Evolutionary conservation across 2,888 invertebrate species (phyloP).

Genomic region (Psococerastis gibbosa): DNA sequence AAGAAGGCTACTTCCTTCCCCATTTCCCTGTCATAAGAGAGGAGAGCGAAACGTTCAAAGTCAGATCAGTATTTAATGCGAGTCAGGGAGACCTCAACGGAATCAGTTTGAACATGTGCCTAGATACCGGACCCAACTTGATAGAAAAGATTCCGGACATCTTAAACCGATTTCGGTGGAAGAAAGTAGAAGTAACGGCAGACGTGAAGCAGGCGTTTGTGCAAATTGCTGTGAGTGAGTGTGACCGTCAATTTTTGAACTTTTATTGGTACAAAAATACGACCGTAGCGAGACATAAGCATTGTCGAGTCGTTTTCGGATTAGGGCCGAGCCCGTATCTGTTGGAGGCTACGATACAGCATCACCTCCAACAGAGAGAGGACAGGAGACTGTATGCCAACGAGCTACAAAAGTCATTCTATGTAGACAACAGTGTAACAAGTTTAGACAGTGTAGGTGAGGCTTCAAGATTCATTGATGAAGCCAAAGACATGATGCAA

Average conservation of each 20-base stretch:
- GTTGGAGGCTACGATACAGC: background rate
- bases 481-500: background rate
- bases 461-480: background rate
- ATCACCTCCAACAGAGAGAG: slow-evolving; percentile 1
- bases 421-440: background rate
- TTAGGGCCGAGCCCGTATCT: slow-evolving; percentile 4
- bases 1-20: slow-evolving; percentile 14
- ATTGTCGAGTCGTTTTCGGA: slow-evolving; percentile 8
- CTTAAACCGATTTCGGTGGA: slow-evolving; percentile 14
- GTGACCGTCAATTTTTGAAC: slow-evolving; percentile 3
- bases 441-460: background rate
- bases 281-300: background rate
- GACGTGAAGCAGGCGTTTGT: slow-evolving; percentile 10
- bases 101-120: slow-evolving; percentile 16
- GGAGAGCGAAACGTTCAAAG: slow-evolving; percentile 15
- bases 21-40: slow-evolving; percentile 18
- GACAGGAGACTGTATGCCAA: no score
- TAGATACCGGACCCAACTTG: slow-evolving; percentile 16
- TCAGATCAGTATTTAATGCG: slow-evolving; percentile 18
- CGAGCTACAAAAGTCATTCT: background rate
- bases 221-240: slow-evolving; percentile 1
- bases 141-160: no score
- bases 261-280: slow-evolving; percentile 9
- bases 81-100: slow-evolving; percentile 14
- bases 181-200: slow-evolving; percentile 7